Conservation (phyloP, 2,113 vertebrate genomes). For the Equus quagga region DNA sequence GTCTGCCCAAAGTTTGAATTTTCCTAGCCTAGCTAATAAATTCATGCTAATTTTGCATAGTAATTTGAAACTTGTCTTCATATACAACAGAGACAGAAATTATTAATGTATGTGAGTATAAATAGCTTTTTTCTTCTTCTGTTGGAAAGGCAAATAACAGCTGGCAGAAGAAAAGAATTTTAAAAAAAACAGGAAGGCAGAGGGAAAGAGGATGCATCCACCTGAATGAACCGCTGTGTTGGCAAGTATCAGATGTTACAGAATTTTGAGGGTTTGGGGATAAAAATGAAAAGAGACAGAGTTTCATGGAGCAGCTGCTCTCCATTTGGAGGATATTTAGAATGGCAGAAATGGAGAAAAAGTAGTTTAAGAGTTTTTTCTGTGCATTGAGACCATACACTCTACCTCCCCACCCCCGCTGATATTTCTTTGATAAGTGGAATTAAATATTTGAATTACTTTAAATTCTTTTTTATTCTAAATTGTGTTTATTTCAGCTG, state of each 20-base stretch:
- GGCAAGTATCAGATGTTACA: fast-evolving
- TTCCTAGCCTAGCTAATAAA: background rate
- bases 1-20: background rate
- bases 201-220: fast-evolving
- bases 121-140: background rate
- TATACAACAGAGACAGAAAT: background rate
- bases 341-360: background rate
- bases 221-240: fast-evolving
- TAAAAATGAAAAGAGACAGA: too few species aligned
- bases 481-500: background rate
- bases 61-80: background rate
- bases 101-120: background rate
- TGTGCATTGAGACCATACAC: background rate
- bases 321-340: fast-evolving
- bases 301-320: background rate
- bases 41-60: background rate
- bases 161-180: background rate
- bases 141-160: background rate
- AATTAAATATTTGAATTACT: background rate
- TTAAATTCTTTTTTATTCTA: background rate
- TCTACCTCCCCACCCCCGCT: background rate
- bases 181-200: background rate
- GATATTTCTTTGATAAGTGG: background rate
- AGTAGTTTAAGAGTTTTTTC: background rate
- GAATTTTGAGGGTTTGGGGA: background rate